Evolutionary conservation across 2,797 vertebrate genomes (phyloP).

Genomic region (Amazona ochrocephala): DNA sequence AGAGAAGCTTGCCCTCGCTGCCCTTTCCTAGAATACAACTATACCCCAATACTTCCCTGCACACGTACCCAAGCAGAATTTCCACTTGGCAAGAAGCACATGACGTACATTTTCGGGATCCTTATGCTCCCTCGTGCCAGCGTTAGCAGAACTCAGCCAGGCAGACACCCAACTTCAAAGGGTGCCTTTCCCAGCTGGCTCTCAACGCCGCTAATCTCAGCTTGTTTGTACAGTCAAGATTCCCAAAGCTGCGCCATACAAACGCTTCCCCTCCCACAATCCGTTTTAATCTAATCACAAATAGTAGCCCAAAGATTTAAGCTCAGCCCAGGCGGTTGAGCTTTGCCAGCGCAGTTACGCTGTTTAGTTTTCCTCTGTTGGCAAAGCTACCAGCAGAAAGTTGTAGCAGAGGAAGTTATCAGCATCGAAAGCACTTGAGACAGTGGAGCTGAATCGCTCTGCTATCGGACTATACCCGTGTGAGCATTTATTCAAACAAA

Average conservation of each 20-base stretch:
- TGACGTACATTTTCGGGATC: neutral
- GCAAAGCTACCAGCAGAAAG: conserved; percentile 3
- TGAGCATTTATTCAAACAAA: neutral
- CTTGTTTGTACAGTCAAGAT: conserved; percentile 47
- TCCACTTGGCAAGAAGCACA: neutral
- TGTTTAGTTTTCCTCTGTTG: neutral
- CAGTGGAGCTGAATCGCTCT: neutral
- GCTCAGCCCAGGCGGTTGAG: neutral
- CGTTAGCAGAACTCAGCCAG: neutral
- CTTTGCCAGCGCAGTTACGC: neutral
- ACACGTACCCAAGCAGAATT: neutral
- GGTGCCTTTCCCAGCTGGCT: neutral
- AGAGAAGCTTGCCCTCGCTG: neutral
- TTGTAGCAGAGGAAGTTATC: neutral
- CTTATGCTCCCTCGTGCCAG: neutral
- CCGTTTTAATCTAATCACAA: conserved; percentile 56
- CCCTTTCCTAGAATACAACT: conserved; percentile 47
- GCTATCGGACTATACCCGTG: neutral
- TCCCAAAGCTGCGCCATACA: neutral
- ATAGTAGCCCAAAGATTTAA: conserved; percentile 27
- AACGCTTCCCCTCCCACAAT: conserved; percentile 13
- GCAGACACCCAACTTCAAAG: conserved; percentile 49
- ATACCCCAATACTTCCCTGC: neutral
- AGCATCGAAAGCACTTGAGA: neutral
- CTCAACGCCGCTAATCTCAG: conserved; percentile 31